phyloP scores from a whole-genome alignment of 64 coral and sea anemone genomes.

The Stichodactyla mertensii region DNA sequence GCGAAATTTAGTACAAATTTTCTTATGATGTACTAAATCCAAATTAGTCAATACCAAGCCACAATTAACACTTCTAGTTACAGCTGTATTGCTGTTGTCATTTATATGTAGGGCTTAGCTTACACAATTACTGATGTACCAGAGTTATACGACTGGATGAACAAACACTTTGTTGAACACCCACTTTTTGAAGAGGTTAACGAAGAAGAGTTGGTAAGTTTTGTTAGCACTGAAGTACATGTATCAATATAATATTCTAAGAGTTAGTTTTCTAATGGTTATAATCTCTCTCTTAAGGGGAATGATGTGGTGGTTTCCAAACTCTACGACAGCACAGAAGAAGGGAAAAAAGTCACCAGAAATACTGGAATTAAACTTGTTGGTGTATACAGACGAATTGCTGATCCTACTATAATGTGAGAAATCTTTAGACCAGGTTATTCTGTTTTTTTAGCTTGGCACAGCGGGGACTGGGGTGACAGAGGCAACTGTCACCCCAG shows the following conservation, averaged over 20 bases:
- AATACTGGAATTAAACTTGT: slow-evolving; percentile 87
- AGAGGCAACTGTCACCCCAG: too few species aligned
- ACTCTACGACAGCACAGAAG: slow-evolving; percentile 82
- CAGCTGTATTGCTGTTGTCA: neutral
- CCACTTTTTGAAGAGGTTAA: slow-evolving; percentile 77
- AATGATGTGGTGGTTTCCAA: slow-evolving; percentile 71
- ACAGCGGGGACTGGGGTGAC: too few species aligned
- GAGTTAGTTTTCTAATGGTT: neutral
- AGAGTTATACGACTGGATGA: slow-evolving; percentile 91
- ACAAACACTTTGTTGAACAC: slow-evolving; percentile 82
- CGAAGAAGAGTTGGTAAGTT: slow-evolving; percentile 79
- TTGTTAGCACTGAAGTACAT: too few species aligned
- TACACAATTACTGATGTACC: slow-evolving; percentile 97
- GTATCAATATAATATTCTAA: too few species aligned
- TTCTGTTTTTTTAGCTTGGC: too few species aligned
- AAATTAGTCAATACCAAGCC: too few species aligned
- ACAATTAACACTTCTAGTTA: neutral
- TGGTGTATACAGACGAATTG: slow-evolving; percentile 77
- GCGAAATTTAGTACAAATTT: neutral
- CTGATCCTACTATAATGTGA: slow-evolving; percentile 21
- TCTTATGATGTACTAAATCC: neutral
- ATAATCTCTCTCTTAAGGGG: slow-evolving; percentile 29
- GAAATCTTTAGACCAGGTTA: too few species aligned
- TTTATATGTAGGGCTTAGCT: slow-evolving; percentile 44
- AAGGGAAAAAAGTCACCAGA: slow-evolving; percentile 94